Evolutionary conservation across 1,140 invertebrate species (phyloP).

Genomic region (Calliopsis andreniformis): DNA sequence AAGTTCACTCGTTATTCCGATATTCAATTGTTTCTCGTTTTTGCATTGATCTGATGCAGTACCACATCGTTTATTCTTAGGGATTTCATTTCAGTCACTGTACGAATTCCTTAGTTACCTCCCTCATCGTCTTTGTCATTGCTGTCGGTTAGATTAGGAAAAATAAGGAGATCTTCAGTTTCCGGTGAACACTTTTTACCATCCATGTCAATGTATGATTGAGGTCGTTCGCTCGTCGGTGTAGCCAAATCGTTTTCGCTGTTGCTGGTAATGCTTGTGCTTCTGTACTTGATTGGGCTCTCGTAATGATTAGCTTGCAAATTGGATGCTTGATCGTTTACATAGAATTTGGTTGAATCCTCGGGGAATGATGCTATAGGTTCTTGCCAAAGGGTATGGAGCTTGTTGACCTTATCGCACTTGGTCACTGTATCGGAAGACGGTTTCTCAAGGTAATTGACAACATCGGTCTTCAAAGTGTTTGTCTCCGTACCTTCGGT

Average conservation of each 20-base stretch:
- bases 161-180: slow-evolving; percentile 67
- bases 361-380: slow-evolving; percentile 64
- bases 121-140: slow-evolving; percentile 41
- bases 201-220: slow-evolving; percentile 82
- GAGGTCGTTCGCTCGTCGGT: slow-evolving; percentile 74
- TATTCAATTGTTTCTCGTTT: too few relatives aligned
- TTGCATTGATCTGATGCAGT: too few relatives aligned
- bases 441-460: slow-evolving; percentile 77
- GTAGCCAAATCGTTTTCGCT: slow-evolving; percentile 77
- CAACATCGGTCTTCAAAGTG: slow-evolving; percentile 63
- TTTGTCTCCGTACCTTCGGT: neutral
- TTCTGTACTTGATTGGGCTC: slow-evolving; percentile 80
- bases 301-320: slow-evolving; percentile 78
- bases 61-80: too few relatives aligned
- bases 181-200: slow-evolving; percentile 64
- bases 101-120: neutral
- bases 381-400: slow-evolving; percentile 76
- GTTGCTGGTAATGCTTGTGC: slow-evolving; percentile 70
- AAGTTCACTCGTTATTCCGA: too few relatives aligned
- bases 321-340: slow-evolving; percentile 70
- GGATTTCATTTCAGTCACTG: neutral
- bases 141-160: slow-evolving; percentile 54
- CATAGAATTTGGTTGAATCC: slow-evolving; percentile 69
- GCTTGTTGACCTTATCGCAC: slow-evolving; percentile 79
- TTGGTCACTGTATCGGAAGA: slow-evolving; percentile 74